phyloP scores from a whole-genome alignment of 2,888 invertebrate species.

The Cosmia trapezina region DNA sequence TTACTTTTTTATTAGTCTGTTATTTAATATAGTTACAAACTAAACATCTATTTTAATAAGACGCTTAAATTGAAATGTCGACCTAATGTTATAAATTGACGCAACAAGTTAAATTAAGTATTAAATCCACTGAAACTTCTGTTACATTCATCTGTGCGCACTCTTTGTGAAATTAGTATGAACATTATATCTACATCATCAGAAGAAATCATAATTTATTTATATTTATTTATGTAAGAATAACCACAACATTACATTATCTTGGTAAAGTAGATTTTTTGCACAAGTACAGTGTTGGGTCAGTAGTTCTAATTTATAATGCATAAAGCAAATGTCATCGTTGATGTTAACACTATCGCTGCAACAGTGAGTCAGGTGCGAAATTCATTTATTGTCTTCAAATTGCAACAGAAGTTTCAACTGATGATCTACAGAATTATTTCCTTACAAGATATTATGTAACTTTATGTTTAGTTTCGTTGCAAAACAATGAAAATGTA shows the following conservation, averaged over 20 bases:
- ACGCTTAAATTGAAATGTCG: neutral
- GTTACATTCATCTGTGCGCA: constrained; percentile 33
- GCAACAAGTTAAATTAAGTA: constrained; percentile 27
- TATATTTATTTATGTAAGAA: constrained; percentile 34
- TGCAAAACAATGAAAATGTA: constrained; percentile 28
- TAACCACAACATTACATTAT: constrained; percentile 51
- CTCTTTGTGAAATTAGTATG: constrained; percentile 46
- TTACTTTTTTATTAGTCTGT: neutral
- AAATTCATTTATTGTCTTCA: constrained; percentile 37
- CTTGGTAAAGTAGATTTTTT: constrained; percentile 45
- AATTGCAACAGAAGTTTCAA: constrained; percentile 34
- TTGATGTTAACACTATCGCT: constrained; percentile 36
- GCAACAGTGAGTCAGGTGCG: constrained; percentile 31
- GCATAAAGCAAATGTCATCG: constrained; percentile 47
- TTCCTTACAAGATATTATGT: constrained; percentile 22
- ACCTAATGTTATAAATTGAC: constrained; percentile 32
- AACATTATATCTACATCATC: constrained; percentile 50
- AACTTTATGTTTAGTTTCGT: constrained; percentile 21
- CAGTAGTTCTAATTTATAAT: constrained; percentile 42
- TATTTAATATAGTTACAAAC: neutral
- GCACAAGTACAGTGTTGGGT: constrained; percentile 32
- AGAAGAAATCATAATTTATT: constrained; percentile 38
- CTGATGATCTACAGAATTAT: constrained; percentile 22
- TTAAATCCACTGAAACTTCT: constrained; percentile 11
- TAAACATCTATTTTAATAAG: neutral